Base-by-base conservation (phyloP, 2,888 invertebrate genomes). In the Andrena praecox region DNA sequence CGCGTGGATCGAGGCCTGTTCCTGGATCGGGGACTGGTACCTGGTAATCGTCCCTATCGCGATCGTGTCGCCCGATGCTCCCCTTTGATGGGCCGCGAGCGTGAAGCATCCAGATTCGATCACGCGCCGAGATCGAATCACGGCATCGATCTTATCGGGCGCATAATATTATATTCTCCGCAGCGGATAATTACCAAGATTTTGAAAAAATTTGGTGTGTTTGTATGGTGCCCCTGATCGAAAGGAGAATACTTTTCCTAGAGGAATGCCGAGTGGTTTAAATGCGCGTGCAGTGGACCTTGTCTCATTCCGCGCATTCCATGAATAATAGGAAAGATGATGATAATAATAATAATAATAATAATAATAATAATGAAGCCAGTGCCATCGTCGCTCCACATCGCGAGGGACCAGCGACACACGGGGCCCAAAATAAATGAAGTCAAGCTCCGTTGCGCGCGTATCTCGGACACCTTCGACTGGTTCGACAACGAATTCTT, bases 51-150 rank as follows among this genome's bases (percentile, higher is more conserved):
- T 66, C 77, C 52, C 63, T 77, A 85, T 85, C 84, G 72, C 69
- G 78, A 85, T 85, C 84, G 70, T 76, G 81, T 84, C 76, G 76
- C 52, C 33, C 77, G 86, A 84, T 78, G 74, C 79, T 82, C 80
- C 70, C 86, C 76, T 89, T 89, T 82, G 87, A 87, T 76, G 80
- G 81, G 62, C 72, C 79, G 81, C 72, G 62, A 35, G 70, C 72
- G 73, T 60, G 68, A 69, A 67, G 67, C 73, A 73, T 87, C 76
- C 59, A 77, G 66, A 66, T 77, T 71, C 69, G 77, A 83, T 85
- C 72, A 63, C 29, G 29, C n/a, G 50, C 1, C 3, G 20, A 33
- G 33, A 52, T 68, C 33, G 42, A 31, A 42, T 42, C 42, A 42
- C 12, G 42, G 10, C n/a, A 12, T 50, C 27, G 10, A 62, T 7